These are phyloP conservation scores for Agriopis leucophaearia DNA, from an alignment of 2,888 invertebrate species.

Conservation along the genomic window DNA sequence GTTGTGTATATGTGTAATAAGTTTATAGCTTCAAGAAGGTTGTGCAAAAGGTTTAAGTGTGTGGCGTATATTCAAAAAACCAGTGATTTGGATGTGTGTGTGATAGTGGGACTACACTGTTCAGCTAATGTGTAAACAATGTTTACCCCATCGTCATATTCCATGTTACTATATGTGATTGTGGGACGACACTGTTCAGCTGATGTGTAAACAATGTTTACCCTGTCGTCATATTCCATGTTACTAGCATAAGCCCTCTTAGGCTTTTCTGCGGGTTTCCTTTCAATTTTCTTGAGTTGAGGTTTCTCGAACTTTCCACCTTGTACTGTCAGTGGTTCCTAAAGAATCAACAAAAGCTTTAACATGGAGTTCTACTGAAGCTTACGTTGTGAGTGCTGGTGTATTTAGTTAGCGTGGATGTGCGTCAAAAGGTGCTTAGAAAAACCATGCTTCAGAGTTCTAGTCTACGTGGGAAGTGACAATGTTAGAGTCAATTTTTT, in stretches of 20 bases:
- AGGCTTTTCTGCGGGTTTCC: constrained; percentile 73
- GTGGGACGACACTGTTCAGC: constrained; percentile 56
- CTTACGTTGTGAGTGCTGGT: constrained; percentile 61
- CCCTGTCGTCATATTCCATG: constrained; percentile 56
- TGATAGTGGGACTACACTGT: constrained; percentile 56
- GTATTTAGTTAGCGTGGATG: constrained; percentile 66
- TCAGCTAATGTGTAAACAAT: constrained; percentile 54
- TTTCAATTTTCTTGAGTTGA: constrained; percentile 80
- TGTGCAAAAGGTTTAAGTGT: constrained; percentile 24
- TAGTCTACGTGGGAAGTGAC: constrained; percentile 53
- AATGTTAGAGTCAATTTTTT: constrained; percentile 60
- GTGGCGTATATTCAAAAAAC: constrained; percentile 17
- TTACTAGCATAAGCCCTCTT: constrained; percentile 67
- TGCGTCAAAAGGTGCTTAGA: constrained; percentile 53
- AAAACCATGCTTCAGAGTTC: constrained; percentile 58
- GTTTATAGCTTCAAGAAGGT: constrained; percentile 12
- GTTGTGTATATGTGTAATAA: constrained; percentile 12
- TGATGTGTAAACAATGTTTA: constrained; percentile 65
- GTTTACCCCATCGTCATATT: too few species aligned
- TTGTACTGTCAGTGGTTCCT: constrained; percentile 79
- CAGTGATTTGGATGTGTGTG: constrained; percentile 47
- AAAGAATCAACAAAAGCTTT: constrained; percentile 72
- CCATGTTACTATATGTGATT: too few species aligned
- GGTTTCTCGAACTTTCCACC: constrained; percentile 82
- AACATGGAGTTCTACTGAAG: constrained; percentile 60